Evolutionary conservation across 2,113 vertebrate genomes (phyloP).

Genomic region (Mellivora capensis): DNA sequence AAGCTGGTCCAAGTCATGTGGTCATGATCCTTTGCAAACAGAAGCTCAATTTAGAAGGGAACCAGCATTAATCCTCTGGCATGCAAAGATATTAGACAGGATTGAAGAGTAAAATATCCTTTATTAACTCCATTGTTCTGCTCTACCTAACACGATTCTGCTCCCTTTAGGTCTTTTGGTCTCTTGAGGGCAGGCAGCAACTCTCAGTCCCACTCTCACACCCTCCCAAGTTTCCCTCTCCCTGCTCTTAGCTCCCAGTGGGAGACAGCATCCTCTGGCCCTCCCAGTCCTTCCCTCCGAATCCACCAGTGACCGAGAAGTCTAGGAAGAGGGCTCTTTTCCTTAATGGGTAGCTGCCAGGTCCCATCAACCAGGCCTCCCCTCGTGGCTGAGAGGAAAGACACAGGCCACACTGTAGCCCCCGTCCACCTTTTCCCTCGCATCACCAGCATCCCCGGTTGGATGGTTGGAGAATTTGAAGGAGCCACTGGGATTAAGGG

Average conservation of each 20-base stretch:
- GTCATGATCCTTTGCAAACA: neutral
- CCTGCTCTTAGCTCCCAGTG: neutral
- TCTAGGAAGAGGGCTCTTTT: neutral
- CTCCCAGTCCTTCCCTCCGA: neutral
- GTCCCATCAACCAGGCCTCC: neutral
- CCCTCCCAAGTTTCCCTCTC: neutral
- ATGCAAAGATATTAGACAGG: neutral
- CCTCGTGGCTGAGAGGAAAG: neutral
- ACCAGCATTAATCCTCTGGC: too few relatives aligned
- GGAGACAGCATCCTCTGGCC: neutral
- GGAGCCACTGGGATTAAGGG: neutral
- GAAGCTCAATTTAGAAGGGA: neutral
- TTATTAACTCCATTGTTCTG: neutral
- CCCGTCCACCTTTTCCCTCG: neutral
- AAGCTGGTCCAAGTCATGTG: neutral
- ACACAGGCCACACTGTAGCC: neutral
- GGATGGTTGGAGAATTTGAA: neutral
- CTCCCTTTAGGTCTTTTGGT: neutral
- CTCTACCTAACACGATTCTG: neutral
- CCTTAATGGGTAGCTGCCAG: neutral
- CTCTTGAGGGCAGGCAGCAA: neutral
- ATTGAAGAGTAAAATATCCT: neutral
- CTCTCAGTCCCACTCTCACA: neutral
- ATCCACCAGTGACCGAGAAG: neutral
- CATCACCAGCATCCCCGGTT: neutral